Base-by-base conservation (phyloP, 1,140 invertebrate genomes). In the Drosophila auraria region DNA sequence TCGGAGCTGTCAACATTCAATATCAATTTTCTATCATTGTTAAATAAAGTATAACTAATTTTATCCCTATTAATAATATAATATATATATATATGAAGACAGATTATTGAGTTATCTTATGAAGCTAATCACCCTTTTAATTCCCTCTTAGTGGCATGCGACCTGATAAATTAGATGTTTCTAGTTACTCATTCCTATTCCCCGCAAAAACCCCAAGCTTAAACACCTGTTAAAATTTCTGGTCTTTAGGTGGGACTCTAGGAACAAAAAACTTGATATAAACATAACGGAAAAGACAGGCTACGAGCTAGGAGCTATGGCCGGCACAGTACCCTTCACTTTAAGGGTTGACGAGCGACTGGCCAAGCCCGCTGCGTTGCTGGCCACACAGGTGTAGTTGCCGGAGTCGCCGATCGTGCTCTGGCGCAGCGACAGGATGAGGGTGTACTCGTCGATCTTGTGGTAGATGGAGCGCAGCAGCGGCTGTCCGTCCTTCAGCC, bases 401-500 rank as follows among this genome's bases (percentile, higher is more conserved):
- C 95, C 96, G 69, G 91, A 86, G 63, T 93, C 96, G 80, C 94
- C 93, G 50, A 95, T 96, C 57, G 95, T 94, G 47, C 97, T 95
- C 33, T 95, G 94, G 58, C 96, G 95, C 91, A 97, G 96, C 73
- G 95, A 96, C 47, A 97, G 94, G 80, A 96, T 95, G 91, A 95
- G 95, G 92, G 95, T 96, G 76, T 94, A 91, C 73, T 93, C 92
- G 64, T 94, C 94, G 63, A 92, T 93, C 94, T 95, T 93, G 87
- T 92, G 59, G 90, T 92, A 83, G 51, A 86, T 78, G 80, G 84
- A 82, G 54, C 86, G 63, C 70, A 84, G 30, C 54, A 92, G 74
- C 49, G 93, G 91, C 68, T 93, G 91, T n/a, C 84, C 82, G 72
- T 94, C 92, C 65, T 94, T 94, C 36, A 92, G 86, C 96, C 96